These are phyloP conservation scores for Machaerirhynchus nigripectus DNA, from an alignment of 2,113 vertebrate genomes.

Conservation along the genomic window DNA sequence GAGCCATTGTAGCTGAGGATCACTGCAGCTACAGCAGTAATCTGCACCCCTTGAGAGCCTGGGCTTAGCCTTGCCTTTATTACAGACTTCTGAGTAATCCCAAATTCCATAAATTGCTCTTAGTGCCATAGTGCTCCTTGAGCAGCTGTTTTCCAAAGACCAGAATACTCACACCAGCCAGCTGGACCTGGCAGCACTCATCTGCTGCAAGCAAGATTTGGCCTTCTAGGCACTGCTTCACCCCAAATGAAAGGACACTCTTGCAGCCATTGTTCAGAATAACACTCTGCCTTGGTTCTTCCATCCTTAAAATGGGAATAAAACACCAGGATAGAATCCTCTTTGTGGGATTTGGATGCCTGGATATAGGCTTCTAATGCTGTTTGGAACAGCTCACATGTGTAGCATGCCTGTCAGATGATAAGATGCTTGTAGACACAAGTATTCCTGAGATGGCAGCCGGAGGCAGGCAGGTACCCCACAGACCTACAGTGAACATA, in stretches of 20 bases:
- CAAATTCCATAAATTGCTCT: not conserved
- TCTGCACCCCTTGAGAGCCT: not conserved
- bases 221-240: not conserved
- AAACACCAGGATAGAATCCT: not conserved
- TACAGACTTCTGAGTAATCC: not conserved
- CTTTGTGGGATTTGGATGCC: not conserved
- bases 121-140: not conserved
- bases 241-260: accelerated
- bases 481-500: not conserved
- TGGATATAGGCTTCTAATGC: not conserved
- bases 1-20: not conserved
- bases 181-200: not conserved
- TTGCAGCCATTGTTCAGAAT: not conserved
- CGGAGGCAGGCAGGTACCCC: not conserved
- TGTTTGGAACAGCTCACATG: not conserved
- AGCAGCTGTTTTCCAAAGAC: not conserved
- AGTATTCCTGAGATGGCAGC: not conserved
- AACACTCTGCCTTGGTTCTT: not conserved
- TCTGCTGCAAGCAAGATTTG: not conserved
- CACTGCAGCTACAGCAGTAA: not conserved
- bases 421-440: not conserved
- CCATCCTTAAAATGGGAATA: not conserved
- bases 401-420: not conserved
- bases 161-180: not conserved
- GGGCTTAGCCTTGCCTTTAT: not conserved